Percentiles rank a stretch among this genome's conserved stretches.
These are phyloP conservation scores for Sminthurinus signatus DNA, from an alignment of 1,140 invertebrate species.

Conservation along the genomic window DNA sequence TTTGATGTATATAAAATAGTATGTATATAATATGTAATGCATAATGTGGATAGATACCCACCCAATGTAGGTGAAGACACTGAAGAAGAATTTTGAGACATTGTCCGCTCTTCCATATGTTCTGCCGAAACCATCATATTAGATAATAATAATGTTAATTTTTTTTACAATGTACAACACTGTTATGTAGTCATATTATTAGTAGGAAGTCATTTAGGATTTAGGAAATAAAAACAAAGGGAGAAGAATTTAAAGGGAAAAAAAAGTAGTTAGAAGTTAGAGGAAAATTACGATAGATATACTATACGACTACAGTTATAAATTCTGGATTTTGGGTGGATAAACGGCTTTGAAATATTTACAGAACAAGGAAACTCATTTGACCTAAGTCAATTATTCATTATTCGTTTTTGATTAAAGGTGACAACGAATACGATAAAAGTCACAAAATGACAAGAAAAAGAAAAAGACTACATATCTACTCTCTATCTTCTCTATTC, in stretches of 20 bases:
- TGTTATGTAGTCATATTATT: background rate
- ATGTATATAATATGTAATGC: too few species aligned
- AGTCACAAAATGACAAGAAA: too few species aligned
- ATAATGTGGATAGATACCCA: too few species aligned
- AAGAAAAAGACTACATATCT: too few species aligned
- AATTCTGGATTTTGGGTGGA: background rate
- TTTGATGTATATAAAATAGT: too few species aligned
- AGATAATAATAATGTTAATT: background rate
- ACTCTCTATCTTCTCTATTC: too few species aligned
- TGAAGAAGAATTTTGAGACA: conserved; percentile 40
- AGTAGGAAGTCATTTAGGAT: background rate
- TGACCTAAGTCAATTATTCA: background rate
- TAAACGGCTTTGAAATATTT: background rate
- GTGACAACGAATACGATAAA: too few species aligned
- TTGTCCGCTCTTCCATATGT: conserved; percentile 41
- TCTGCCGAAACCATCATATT: conserved; percentile 32
- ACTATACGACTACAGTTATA: background rate
- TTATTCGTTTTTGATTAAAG: background rate
- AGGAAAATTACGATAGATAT: background rate
- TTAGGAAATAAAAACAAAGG: background rate
- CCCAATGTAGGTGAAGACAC: conserved; percentile 40
- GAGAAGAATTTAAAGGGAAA: background rate
- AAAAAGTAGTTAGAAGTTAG: background rate
- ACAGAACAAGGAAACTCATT: background rate
- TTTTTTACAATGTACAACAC: background rate